These are phyloP conservation scores for Piaya cayana DNA, from an alignment of 2,113 vertebrate species.

Conservation along the genomic window DNA sequence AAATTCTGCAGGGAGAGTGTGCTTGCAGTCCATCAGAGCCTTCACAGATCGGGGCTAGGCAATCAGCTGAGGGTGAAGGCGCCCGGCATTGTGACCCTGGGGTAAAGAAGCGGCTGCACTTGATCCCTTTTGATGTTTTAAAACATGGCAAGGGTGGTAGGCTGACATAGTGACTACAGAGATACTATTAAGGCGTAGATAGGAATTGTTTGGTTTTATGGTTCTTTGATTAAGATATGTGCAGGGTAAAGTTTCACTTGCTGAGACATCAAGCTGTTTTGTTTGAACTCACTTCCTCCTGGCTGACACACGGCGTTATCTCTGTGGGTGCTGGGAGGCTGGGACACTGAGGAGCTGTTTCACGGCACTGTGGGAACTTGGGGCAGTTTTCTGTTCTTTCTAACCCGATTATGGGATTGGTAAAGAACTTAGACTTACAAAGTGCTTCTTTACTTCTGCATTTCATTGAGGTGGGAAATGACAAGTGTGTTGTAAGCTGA, in stretches of 20 bases:
- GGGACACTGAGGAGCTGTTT: neutral
- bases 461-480: neutral
- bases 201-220: neutral
- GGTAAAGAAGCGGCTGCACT: neutral
- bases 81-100: accelerated
- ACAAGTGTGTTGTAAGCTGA: neutral
- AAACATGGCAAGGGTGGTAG: accelerated
- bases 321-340: accelerated
- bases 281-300: neutral
- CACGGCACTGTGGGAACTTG: no score
- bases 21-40: neutral
- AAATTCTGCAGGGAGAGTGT: neutral
- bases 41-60: neutral
- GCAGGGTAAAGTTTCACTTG: neutral
- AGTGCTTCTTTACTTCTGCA: neutral
- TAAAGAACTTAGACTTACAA: neutral
- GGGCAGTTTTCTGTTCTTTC: neutral
- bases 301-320: accelerated
- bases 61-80: neutral
- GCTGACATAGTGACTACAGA: neutral
- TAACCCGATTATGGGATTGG: no score
- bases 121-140: accelerated
- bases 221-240: neutral
- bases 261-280: neutral
- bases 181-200: neutral